Conservation (phyloP, 1,140 invertebrate species). For the Cydia strobilella region DNA sequence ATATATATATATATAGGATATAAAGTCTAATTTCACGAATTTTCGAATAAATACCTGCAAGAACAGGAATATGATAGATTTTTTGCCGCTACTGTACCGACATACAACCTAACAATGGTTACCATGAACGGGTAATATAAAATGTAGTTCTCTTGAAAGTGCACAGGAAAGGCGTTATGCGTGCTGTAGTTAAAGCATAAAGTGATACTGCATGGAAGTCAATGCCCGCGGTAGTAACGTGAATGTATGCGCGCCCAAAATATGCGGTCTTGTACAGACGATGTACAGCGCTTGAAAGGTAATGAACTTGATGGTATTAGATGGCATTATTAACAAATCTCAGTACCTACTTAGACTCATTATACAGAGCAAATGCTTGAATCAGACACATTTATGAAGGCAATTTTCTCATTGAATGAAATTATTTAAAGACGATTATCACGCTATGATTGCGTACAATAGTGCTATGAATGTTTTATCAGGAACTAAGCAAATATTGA, state of each 20-base stretch:
- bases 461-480: no score
- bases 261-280: neutral
- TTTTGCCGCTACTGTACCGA: no score
- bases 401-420: no score
- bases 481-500: no score
- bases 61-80: no score
- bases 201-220: conserved; percentile 12
- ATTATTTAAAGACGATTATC: no score
- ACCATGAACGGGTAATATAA: neutral
- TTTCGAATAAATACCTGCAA: no score
- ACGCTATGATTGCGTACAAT: no score
- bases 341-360: neutral
- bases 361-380: neutral
- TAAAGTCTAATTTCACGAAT: no score
- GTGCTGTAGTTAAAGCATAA: neutral
- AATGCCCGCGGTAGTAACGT: conserved; percentile 16
- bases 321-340: neutral
- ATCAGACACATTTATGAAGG: neutral
- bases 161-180: conserved; percentile 23
- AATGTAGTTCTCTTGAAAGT: conserved; percentile 18
- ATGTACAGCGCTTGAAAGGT: neutral
- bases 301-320: neutral
- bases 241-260: conserved; percentile 12
- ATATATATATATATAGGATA: no score
- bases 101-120: neutral